phyloP scores from a whole-genome alignment of 2,888 invertebrate species.

The Cantharis flavilabris region DNA sequence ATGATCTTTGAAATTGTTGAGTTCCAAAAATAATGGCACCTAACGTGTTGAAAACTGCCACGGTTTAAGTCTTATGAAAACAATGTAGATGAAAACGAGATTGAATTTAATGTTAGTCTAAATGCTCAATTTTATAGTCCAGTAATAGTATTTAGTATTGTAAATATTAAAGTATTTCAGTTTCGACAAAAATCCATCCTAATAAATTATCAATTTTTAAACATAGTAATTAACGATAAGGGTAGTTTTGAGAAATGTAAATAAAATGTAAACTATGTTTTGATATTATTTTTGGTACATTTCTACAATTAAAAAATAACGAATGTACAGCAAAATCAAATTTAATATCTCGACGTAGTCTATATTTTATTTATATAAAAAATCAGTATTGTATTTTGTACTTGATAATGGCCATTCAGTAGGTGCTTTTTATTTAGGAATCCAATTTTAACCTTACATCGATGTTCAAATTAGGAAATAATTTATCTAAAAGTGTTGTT shows the following conservation, averaged over 20 bases:
- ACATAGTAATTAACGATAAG: not conserved
- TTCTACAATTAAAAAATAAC: not conserved
- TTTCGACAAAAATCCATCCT: not conserved
- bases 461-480: conserved; percentile 28
- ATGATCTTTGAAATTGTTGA: not conserved
- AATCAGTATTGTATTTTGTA: not conserved
- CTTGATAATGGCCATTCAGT: not conserved
- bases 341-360: not conserved
- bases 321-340: not conserved
- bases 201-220: not conserved
- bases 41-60: conserved; percentile 6
- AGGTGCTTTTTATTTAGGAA: conserved; percentile 14
- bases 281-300: not conserved
- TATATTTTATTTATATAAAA: not conserved
- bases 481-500: conserved; percentile 22
- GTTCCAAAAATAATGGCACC: conserved; percentile 15
- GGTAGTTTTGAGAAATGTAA: not conserved
- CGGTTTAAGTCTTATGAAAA: not conserved
- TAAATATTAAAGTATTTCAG: not conserved
- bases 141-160: not conserved
- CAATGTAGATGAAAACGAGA: not conserved
- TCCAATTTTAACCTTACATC: conserved; percentile 29
- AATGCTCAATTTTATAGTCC: conserved; percentile 1
- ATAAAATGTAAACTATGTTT: not conserved
- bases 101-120: not conserved